Base-by-base conservation (phyloP, 1,140 invertebrate species). In the Listronotus bonariensis region DNA sequence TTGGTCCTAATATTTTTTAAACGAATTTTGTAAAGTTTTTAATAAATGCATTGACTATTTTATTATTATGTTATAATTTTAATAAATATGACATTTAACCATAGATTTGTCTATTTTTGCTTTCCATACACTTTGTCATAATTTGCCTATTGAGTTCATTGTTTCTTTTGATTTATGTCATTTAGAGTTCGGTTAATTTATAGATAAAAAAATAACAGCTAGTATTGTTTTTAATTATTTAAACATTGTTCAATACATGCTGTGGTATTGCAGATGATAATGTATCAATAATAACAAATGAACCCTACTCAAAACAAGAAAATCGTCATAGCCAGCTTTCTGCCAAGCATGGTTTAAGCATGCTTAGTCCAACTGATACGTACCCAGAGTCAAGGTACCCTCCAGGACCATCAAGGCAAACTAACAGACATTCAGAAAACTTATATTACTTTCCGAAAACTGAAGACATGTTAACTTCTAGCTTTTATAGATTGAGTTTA, bases 241-340 rank as follows among this genome's bases (percentile, higher is more conserved):
- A n/a, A 20, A 46, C 15, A 5, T 46, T 20, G 10, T 32, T 17
- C n/a, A 6, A 58, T 36, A 46, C 4, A n/a, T 64, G 55, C 12
- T 20, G 6, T 45, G 8, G 60, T 46, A 10, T 72, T 67, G 40
- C 51, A 72, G 74, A 74, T 61, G 74, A 75, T 66, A 71, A 64
- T 20, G 53, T 77, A 41, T 77, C 75, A 43, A 68, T 65, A 14
- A 59, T 69, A 32, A 67, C 60, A 52, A 67, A 64, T 63, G 75
- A 75, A 8, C 68, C 68, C 32, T 75, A 76, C 40, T 46, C 56
- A 18, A 78, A 75, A 67, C 53, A 69, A 9, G 72, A 75, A n/a
- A 20, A 70, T 46, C 59, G 76, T 26, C 72, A 76, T 46, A 78
- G 72, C 63, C 67, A 75, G 52, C 18, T 72, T 18, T 76, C 77